These are phyloP conservation scores for Xerus rutilus DNA, from an alignment of 2,797 vertebrate species.

Conservation along the genomic window DNA sequence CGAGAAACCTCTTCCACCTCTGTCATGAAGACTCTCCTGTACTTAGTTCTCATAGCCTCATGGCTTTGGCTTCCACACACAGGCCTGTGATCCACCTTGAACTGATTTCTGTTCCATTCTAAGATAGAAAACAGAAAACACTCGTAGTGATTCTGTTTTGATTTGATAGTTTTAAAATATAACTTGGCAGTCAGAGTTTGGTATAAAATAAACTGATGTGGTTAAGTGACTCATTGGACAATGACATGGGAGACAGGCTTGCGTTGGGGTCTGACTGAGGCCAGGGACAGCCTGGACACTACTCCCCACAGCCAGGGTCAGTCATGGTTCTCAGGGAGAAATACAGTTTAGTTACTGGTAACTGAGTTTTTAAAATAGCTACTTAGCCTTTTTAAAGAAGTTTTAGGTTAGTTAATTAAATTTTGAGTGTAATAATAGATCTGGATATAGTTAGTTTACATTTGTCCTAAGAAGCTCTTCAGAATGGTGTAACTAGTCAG, in stretches of 20 bases:
- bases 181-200: constrained; percentile 36
- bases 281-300: not conserved
- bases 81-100: constrained; percentile 27
- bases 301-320: not conserved
- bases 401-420: not conserved
- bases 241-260: not conserved
- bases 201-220: constrained; percentile 39
- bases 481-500: not conserved
- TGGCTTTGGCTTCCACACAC: not conserved
- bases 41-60: not conserved
- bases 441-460: not conserved
- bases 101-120: constrained; percentile 59
- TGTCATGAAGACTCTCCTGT: not conserved
- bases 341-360: not conserved
- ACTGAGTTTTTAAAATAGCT: constrained; percentile 15
- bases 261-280: not conserved
- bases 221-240: not conserved
- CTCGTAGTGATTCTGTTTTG: constrained; percentile 52
- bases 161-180: constrained; percentile 60
- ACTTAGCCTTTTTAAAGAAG: not conserved
- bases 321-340: not conserved
- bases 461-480: constrained; percentile 15
- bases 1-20: not conserved
- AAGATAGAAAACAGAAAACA: constrained; percentile 50
- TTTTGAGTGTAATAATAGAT: not conserved